Percentiles rank a stretch among this genome's conserved stretches.
Evolutionary conservation across 2,113 vertebrate species (phyloP).

Genomic region (rabbit (Oryctolagus cuniculus)): mOryCun1.1 NC_091433.1:22094001-22094500

Average conservation of each 20-base stretch:
- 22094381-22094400: constrained; percentile 17
- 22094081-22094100: constrained; percentile 20
- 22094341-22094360: constrained; percentile 18
- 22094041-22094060: constrained; percentile 20
- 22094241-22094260: constrained; percentile 35
- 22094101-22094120: not conserved
- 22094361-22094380: constrained; percentile 56
- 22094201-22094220: constrained; percentile 62
- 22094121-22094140: not conserved
- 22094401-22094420: constrained; percentile 1
- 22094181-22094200: not conserved
- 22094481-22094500: not conserved
- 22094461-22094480: not conserved
- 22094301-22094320: constrained; percentile 56
- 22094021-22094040: not conserved
- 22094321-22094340: constrained; percentile 17
- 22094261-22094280: constrained; percentile 41
- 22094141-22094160: constrained; percentile 55
- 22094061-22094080: not conserved
- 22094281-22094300: constrained; percentile 55
- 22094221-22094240: constrained; percentile 59
- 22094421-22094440: not conserved
- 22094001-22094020: not conserved
- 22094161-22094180: constrained; percentile 57
- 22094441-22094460: constrained; percentile 30